Evolutionary conservation across 2,113 vertebrate genomes (phyloP), one percentile per base, ranked within the genome.

Genomic region (Tonatia bakeri): DNA sequence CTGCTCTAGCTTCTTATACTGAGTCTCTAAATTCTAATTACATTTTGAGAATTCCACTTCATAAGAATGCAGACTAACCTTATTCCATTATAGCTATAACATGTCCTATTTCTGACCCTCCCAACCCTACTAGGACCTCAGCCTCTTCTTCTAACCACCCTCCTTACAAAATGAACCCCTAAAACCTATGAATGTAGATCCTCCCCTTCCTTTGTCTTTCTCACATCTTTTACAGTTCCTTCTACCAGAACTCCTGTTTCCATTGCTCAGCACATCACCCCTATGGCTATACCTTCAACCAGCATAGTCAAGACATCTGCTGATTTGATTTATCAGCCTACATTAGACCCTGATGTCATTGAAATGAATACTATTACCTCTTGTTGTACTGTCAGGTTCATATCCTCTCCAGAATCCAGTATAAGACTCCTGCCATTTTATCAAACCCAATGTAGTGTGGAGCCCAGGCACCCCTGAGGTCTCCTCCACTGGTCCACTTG

Each of bases 141-240:
- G 28, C 96, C 50, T 97, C 43, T 96, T 93, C 47, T 99, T 99
- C 96, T 99, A 98, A 77, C 98, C 99, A 1, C 95, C 99, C 64
- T 99, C 99, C 14, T 98, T 97, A 15, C 87, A 50, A 0, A 0
- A 92, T 31, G 31, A 47, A 9, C n/a, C 65, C 12, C 33, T 6
- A 0, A 16, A 72, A 5, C 0, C 98, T 28, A 9, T 45, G 15
- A 40, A 33, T 20, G 2, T 82, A 4, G 47, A 59, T 67, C 9
- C 5, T 5, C 56, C 56, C 28, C 13, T 38, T 11, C 92, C 97
- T 82, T 94, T n/a, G 96, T 97, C 0, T 98, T 98, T 15, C 93
- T 96, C 0, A 97, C 92, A 73, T 52, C 40, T 0, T 22, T 95
- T 12, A 33, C 72, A 0, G 54, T 59, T 10, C 54, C 89, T 36